phyloP scores from a whole-genome alignment of 2,113 vertebrate genomes.

The Oplegnathus fasciatus region DNA sequence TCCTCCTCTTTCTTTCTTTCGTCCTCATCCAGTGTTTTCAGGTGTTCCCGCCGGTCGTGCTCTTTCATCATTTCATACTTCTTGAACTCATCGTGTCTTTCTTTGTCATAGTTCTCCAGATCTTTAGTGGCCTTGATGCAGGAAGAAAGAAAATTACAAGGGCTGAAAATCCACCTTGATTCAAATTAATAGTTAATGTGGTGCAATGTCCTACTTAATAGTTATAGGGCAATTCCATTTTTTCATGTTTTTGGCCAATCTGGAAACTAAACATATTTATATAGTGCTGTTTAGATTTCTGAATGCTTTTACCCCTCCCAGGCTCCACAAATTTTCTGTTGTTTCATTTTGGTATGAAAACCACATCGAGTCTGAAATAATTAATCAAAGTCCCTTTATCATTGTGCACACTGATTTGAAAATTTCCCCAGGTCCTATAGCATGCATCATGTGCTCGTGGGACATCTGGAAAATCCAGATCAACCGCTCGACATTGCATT shows the following conservation, averaged over 20 bases:
- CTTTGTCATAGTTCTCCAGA: conserved; percentile 95
- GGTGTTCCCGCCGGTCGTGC: conserved; percentile 93
- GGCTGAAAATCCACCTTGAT: background rate
- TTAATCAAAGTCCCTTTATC: background rate
- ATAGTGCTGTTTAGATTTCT: background rate
- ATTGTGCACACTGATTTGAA: background rate
- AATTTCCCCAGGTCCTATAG: background rate
- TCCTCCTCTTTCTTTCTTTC: conserved; percentile 91
- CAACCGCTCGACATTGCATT: too few relatives aligned
- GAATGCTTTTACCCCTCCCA: too few relatives aligned
- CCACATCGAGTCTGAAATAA: background rate
- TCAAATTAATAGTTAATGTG: background rate
- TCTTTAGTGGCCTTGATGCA: conserved; percentile 90
- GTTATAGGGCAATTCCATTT: background rate
- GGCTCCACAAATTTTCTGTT: background rate
- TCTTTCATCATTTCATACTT: conserved; percentile 98
- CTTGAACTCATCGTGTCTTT: conserved; percentile 97
- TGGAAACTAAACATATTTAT: background rate
- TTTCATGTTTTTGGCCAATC: background rate
- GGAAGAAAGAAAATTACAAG: background rate
- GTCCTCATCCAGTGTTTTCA: conserved; percentile 93
- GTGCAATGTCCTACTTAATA: background rate
- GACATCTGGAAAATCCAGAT: too few relatives aligned
- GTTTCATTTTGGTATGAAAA: background rate
- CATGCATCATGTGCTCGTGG: background rate